These are phyloP conservation scores for Nesometra sesokonis DNA, from an alignment of 35 echinoderm and acorn worm genomes.

Conservation along the genomic window DNA sequence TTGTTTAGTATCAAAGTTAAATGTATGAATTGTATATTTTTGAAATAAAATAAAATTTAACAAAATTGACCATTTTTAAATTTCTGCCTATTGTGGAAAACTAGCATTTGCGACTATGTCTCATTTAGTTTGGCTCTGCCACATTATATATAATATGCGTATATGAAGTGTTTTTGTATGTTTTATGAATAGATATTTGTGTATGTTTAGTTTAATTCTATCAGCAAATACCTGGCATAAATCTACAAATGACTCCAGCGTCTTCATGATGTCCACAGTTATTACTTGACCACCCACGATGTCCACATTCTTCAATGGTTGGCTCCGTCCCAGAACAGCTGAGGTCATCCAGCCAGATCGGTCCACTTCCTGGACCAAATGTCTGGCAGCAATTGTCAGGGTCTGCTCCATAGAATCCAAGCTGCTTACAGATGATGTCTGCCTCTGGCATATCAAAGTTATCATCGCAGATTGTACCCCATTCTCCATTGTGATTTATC, in stretches of 20 bases:
- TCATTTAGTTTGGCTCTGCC: no score
- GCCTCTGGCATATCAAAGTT: not conserved
- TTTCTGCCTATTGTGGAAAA: no score
- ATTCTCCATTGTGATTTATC: not conserved
- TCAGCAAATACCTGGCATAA: not conserved
- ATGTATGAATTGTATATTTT: no score
- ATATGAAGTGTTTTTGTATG: no score
- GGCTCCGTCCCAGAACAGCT: not conserved
- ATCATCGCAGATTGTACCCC: not conserved
- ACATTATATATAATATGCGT: no score
- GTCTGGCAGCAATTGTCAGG: not conserved
- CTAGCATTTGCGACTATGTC: no score
- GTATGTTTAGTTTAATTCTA: no score
- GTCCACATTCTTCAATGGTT: not conserved
- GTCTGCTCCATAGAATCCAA: not conserved
- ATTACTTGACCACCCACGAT: not conserved
- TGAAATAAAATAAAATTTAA: no score
- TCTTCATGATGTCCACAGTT: slow-evolving; percentile 5
- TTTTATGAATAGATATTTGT: no score
- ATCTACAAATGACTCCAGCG: not conserved
- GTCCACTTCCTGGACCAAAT: not conserved
- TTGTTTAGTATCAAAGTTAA: no score
- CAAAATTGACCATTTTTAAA: no score
- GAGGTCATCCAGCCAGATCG: not conserved
- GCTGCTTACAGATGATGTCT: not conserved